Conservation (phyloP, 2,113 vertebrate genomes). For the Micromys minutus region DNA sequence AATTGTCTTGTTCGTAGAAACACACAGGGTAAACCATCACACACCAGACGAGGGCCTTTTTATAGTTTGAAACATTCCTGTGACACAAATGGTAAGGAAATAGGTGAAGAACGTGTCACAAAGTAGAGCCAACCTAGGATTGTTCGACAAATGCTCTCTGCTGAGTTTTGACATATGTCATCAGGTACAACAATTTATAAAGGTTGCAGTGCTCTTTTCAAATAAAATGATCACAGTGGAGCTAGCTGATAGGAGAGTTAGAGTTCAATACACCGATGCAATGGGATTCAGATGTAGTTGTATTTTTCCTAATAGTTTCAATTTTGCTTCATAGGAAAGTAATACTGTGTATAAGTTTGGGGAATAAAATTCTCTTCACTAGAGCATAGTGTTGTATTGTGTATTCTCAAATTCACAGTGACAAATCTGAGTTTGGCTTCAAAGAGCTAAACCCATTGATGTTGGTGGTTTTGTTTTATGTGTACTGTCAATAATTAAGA, state of each 20-base stretch:
- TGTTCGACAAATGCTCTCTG: not conserved
- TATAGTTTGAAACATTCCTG: not conserved
- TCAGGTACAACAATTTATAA: not conserved
- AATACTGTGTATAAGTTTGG: not conserved
- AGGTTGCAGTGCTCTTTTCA: not conserved
- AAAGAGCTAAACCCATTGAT: not conserved
- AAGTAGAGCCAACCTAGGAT: not conserved
- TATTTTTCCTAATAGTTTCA: not conserved
- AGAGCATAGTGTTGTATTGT: too few species aligned
- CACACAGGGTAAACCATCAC: not conserved
- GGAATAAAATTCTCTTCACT: not conserved
- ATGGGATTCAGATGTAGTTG: not conserved
- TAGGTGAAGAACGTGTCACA: not conserved
- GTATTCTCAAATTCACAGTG: not conserved
- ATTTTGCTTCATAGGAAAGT: not conserved
- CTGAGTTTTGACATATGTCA: not conserved
- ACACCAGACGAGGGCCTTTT: not conserved
- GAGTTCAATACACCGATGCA: not conserved
- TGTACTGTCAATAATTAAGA: not conserved
- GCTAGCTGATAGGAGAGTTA: not conserved
- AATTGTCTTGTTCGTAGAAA: not conserved
- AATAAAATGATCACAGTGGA: not conserved
- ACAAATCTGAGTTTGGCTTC: not conserved
- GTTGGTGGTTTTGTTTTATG: not conserved
- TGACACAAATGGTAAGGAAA: not conserved